Base-by-base conservation (phyloP, 92 coral and sea anemone species). In the Galaxea fascicularis region DNA sequence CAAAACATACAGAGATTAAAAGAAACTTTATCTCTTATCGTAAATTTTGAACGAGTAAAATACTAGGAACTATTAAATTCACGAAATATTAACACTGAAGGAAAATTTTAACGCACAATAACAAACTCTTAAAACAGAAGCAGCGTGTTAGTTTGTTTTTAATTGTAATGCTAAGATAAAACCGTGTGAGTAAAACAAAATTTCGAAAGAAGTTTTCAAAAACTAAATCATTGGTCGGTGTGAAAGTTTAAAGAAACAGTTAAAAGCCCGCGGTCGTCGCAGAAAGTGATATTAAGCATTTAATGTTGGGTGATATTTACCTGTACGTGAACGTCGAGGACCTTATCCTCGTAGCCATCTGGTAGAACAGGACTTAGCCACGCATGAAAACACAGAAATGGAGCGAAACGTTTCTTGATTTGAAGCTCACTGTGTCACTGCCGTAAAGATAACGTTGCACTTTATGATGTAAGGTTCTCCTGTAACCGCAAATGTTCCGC, bases 251-350 rank as follows among this genome's bases (percentile, higher is more conserved):
- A 65, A 31, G 3, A 10, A 17, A 79, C 13, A 64, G 58, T 31
- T 7, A 30, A 65, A 58, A 35, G 41, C 46, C 52, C 22, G 52
- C 67, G 51, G 51, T 29, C 53, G n/a, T n/a, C 13, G 46, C 16
- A 18, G 22, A 16, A 21, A 79, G 51, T 13, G 44, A 6, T 22
- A 65, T 29, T 35, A 39, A 67, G 84, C 11, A 53, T 35, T 52
- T 30, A 65, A 65, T 14, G 13, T 65, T 31, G 15, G n/a, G 29
- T 53, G 24, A 20, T 53, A 82, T 69, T 79, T 82, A 82, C 86
- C 86, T 82, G 86, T 54, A 24, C 25, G 86, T 82, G 78, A 82
- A 82, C 18, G 86, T 82, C 0, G 77, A 82, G 62, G 86, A 73
- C 67, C 86, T 56, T 20, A 54, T 82, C 70, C 86, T 70, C 25